These are phyloP conservation scores for Oithona nana DNA, from an alignment of 2,888 invertebrate species.

Conservation along the genomic window DNA sequence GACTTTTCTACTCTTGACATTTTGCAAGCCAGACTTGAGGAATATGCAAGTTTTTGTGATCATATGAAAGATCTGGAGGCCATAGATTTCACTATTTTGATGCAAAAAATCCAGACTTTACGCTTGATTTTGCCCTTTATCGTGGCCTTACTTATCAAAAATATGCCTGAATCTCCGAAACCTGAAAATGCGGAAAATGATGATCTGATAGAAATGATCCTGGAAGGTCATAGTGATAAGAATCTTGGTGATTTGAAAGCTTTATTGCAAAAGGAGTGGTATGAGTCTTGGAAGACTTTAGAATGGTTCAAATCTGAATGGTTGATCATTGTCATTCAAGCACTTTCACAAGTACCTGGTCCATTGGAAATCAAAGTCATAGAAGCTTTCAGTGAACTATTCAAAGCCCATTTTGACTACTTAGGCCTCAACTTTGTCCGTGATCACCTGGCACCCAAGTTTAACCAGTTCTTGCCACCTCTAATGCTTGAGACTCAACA, in stretches of 20 bases:
- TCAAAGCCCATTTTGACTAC: no score
- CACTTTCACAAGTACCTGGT: neutral
- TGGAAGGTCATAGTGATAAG: neutral
- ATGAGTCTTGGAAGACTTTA: neutral
- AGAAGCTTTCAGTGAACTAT: neutral
- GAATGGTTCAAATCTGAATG: neutral
- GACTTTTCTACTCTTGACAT: neutral
- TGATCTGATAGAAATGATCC: neutral
- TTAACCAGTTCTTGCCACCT: neutral
- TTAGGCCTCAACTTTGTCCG: neutral
- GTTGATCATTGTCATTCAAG: neutral
- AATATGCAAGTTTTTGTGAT: neutral
- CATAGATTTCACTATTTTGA: neutral
- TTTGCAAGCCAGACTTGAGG: neutral
- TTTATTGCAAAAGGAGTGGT: neutral
- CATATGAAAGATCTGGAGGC: neutral
- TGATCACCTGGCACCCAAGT: neutral
- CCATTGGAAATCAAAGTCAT: neutral
- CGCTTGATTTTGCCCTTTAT: slow-evolving; percentile 3
- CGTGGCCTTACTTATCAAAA: neutral
- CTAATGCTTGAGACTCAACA: neutral
- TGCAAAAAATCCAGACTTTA: slow-evolving; percentile 4
- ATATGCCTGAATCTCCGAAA: neutral
- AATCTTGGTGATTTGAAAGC: neutral
- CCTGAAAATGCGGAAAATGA: neutral